A percentile compares a stretch with the other conserved stretches of the same genome.
Conservation (phyloP, 1,140 invertebrate species). For the Campoletis sonorensis region DNA sequence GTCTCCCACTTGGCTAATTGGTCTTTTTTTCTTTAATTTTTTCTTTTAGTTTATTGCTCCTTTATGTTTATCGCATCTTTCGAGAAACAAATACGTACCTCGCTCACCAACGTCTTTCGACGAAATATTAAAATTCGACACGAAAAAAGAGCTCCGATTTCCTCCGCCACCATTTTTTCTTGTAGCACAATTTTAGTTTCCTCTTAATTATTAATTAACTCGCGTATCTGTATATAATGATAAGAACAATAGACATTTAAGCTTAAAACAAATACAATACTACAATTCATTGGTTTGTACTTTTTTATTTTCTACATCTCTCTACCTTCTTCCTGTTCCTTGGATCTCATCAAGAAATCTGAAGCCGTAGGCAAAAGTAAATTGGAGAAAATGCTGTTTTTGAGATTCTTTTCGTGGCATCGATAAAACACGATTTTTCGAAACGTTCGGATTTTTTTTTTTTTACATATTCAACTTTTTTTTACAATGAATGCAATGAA, state of each 20-base stretch:
- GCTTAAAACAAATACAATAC: slow-evolving; percentile 72
- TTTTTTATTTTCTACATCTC: slow-evolving; percentile 35
- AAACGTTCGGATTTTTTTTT: too few species aligned
- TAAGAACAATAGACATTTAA: slow-evolving; percentile 66
- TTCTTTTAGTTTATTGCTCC: not conserved
- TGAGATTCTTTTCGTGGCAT: too few species aligned
- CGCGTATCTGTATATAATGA: slow-evolving; percentile 75
- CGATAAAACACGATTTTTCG: too few species aligned
- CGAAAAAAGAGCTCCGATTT: not conserved
- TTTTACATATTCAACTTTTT: too few species aligned
- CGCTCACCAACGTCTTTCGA: too few species aligned
- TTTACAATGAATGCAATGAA: too few species aligned
- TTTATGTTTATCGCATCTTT: not conserved
- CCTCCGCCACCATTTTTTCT: not conserved
- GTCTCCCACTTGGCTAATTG: too few species aligned
- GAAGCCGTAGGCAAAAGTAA: too few species aligned
- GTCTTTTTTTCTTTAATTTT: not conserved
- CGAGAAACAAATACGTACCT: not conserved
- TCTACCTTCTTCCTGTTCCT: not conserved
- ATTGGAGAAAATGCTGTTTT: too few species aligned
- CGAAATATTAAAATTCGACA: too few species aligned
- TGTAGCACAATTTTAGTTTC: slow-evolving; percentile 47
- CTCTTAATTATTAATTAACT: slow-evolving; percentile 56
- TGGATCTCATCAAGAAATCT: too few species aligned
- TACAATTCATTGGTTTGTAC: slow-evolving; percentile 65